Conservation (phyloP, 2,113 vertebrate species). For the Ceuthmochares aereus region DNA sequence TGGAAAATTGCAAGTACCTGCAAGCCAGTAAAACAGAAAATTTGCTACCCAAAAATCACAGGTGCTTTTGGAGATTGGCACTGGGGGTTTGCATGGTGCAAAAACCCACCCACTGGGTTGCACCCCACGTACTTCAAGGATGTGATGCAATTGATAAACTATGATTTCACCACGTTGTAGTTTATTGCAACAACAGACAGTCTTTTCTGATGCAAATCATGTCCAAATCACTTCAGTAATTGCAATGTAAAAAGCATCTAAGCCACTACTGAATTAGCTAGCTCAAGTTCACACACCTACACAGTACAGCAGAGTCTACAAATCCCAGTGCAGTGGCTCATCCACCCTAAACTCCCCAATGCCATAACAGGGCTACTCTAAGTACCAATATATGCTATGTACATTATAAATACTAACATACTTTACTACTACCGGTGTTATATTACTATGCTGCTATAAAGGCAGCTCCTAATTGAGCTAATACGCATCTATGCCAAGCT, state of each 20-base stretch:
- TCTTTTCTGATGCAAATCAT: constrained; percentile 15
- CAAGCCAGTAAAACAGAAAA: not conserved
- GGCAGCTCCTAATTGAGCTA: not conserved
- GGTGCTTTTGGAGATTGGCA: not conserved
- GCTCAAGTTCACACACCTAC: not conserved
- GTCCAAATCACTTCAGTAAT: not conserved
- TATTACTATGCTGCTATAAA: not conserved
- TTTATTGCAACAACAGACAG: not conserved
- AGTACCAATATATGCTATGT: not conserved
- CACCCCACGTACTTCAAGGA: not conserved
- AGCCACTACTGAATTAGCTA: not conserved
- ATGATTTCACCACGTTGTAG: not conserved
- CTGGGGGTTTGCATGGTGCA: not conserved
- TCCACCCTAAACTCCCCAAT: not conserved
- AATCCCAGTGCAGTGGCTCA: not conserved
- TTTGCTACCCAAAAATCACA: not conserved
- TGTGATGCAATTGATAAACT: not conserved
- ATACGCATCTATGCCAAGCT: not conserved
- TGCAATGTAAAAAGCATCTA: not conserved
- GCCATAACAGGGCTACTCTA: not conserved
- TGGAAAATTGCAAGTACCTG: not conserved
- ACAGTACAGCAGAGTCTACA: not conserved
- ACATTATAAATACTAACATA: not conserved
- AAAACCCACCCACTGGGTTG: not conserved
- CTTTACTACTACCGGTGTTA: not conserved